These are phyloP conservation scores for Leptarthrus brevirostris DNA, from an alignment of 2,888 invertebrate species.

Conservation along the genomic window DNA sequence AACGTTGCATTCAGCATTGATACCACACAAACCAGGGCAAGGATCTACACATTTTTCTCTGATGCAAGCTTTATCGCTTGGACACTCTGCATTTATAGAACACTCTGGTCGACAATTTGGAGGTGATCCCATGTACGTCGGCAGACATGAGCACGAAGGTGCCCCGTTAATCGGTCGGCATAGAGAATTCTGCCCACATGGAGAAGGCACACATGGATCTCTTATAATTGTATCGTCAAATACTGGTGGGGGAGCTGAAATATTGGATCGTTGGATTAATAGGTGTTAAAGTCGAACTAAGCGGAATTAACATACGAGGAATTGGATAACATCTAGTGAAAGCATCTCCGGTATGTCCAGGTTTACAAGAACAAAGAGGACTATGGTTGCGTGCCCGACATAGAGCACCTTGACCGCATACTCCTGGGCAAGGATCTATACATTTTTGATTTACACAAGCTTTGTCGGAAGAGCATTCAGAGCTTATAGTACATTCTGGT, in stretches of 20 bases:
- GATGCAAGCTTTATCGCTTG: conserved; percentile 78
- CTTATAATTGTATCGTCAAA: conserved; percentile 59
- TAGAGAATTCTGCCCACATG: conserved; percentile 76
- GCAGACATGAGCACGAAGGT: conserved; percentile 76
- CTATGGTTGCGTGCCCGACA: conserved; percentile 83
- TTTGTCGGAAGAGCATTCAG: conserved; percentile 78
- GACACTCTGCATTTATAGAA: conserved; percentile 78
- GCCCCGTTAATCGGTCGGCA: conserved; percentile 72
- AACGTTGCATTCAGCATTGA: conserved; percentile 73
- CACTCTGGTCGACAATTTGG: conserved; percentile 81
- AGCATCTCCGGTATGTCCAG: conserved; percentile 80
- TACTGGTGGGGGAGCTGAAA: conserved; percentile 60
- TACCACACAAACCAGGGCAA: conserved; percentile 78
- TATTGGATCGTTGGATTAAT: no score
- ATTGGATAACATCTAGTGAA: conserved; percentile 73
- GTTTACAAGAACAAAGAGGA: conserved; percentile 79
- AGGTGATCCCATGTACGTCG: conserved; percentile 75
- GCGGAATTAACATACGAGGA: conserved; percentile 65
- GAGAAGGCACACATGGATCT: conserved; percentile 78
- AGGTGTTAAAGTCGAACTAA: no score
- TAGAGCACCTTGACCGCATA: conserved; percentile 74
- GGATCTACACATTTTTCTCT: conserved; percentile 79
- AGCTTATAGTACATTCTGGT: conserved; percentile 82
- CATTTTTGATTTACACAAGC: conserved; percentile 84
- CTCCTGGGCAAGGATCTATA: conserved; percentile 79